Base-by-base conservation (phyloP, 35 echinoderm and acorn worm species). In the Eucidaris tribuloides region DNA sequence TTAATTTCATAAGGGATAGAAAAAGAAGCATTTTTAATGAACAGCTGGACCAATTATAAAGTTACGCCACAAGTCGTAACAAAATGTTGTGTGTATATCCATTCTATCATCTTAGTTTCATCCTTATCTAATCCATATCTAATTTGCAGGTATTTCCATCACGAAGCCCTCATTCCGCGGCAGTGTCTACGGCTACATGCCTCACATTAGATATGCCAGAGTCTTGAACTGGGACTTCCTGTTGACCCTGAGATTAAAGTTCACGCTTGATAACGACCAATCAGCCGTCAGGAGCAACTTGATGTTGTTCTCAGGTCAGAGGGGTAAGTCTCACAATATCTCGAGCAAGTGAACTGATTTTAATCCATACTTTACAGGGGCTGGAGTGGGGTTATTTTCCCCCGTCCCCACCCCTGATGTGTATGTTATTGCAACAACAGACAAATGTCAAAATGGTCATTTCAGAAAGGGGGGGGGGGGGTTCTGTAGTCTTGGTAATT, bases 171-270 rank as follows among this genome's bases (percentile, higher is more conserved):
- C 57, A 4, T 94, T 85, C 57, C 49, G 81, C 28, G 92, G 92
- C 4, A 84, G 32, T 9, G 36, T 79, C 7, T 82, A 71, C 18
- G 86, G 77, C 61, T 86, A 89, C 55, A 79, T 82, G n/a, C 88
- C 92, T 0, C 83, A 82, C 24, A 48, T 86, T 5, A 71, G 71
- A 24, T 94, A 89, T 86, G 81, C 86, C 25, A 63, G 92, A 29
- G 92, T 85, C 22, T 59, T 89, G 31, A 94, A 94, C 78, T 89
- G 86, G 82, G 87, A 94, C 25, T 94, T 94, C 41, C 52, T 89
- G 20, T 30, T 89, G 77, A 55, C 77, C 35, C 77, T 94, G 61
- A 89, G 82, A 65, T 64, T 89, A 36, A 85, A 89, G 82, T 94
- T 94, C 82, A 83, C 87, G 17, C 72, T 89, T 1, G 74, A 42